Base-by-base conservation (phyloP, 2,888 invertebrate genomes). In the Fragum fragum region DNA sequence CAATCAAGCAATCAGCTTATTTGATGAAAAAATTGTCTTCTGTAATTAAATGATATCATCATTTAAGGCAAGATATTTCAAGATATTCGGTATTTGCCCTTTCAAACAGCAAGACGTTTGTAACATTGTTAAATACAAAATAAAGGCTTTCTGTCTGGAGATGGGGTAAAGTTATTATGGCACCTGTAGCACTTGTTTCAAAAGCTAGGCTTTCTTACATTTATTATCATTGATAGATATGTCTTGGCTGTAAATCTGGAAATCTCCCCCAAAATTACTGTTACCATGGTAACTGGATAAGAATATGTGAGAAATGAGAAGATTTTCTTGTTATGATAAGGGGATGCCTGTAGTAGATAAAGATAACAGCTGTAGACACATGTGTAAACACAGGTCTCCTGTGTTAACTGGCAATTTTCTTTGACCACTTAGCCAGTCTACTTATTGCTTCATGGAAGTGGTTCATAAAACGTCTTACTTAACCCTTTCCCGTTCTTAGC, bases 241-340 rank as follows among this genome's bases (percentile, higher is more conserved):
- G 29, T 53, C 29, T 29, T 23, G 53, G 52, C 52, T 76, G 61
- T 61, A 29, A 57, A 55, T 14, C 69, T 57, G 70, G 76, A 21
- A 76, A 52, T 28, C 71, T 61, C 71, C 76, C 76, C 29, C 18
- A 55, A 74, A 42, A 32, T 66, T 68, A 57, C 59, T 52, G 71
- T 76, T 63, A n/a, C 71, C 63, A 76, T 76, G 76, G 76, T 47
- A 39, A 71, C 76, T 32, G n/a, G 39, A 39, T 39, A 42, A 28
- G 42, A 53, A 47, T 9, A 32, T 70, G 57, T 66, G 39, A n/a
- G 42, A 42, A 39, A 14, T 66, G 66, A 66, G 66, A 66, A 57
- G 66, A 29, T 61, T 66, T 66, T 66, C 66, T 66, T 66, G 66
- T 66, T 66, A 66, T 66, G 66, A 66, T 66, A 66, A 66, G 66